Base-by-base conservation (phyloP, 2,797 vertebrate genomes). In the Catharus ustulatus region DNA sequence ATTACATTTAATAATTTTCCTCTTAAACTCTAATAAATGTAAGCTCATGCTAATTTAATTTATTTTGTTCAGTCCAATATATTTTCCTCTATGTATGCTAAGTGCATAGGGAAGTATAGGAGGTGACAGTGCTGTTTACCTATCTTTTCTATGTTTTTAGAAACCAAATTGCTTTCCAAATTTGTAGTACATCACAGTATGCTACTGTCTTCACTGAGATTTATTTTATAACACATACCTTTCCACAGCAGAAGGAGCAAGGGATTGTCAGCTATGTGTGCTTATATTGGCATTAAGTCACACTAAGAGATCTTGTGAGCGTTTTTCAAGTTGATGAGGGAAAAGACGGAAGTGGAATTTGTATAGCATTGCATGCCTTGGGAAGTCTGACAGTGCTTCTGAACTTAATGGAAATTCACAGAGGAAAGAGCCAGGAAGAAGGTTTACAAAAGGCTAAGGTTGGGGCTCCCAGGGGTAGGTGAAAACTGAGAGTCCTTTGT, bases 1-100 rank as follows among this genome's bases (percentile, higher is more conserved):
- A 80, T 95, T 90, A 93, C 93, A 94, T 89, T 61, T 83, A 95
- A 92, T 95, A 83, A 66, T 92, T 95, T 94, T 97, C 87, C 75
- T 90, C 58, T 66, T 92, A 89, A 95, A 84, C 76, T 87, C 91
- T 87, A 46, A 69, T 69, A 86, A 54, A 94, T 24, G 57, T 81
- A 90, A 87, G 82, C 66, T 94, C 68, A 55, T 55, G 45, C 61
- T 76, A 87, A 36, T 78, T 73, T 59, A 29, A 36, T 66, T 62
- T 62, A 57, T 73, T 76, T 89, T 59, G 14, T 91, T 83, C 51
- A 51, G 68, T 84, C 87, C 66, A 77, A 79, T 93, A 58, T 69
- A 84, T 81, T 90, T 94, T 91, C 32, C 22, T 84, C 40, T 88
- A 45, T 13, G 15, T 84, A 62, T 68, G 46, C 83, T 55, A 68